phyloP scores from a whole-genome alignment of 2,113 vertebrate species.

The Recurvirostra avosetta region DNA sequence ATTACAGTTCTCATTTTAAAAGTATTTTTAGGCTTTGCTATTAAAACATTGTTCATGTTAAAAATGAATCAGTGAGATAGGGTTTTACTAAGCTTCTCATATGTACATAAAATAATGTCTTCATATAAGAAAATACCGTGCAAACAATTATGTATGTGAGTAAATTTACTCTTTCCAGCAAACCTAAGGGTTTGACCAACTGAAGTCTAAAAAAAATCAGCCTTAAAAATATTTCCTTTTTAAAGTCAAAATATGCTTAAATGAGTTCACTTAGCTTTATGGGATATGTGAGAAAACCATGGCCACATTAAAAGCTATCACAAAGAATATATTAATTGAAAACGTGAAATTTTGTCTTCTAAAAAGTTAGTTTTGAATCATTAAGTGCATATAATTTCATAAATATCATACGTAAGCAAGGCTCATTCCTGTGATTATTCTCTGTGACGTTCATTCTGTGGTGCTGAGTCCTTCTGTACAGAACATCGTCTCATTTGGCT shows the following conservation, averaged over 20 bases:
- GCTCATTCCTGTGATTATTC: not conserved
- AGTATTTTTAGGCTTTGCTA: not conserved
- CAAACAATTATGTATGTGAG: not conserved
- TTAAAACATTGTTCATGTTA: not conserved
- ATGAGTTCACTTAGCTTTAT: slow-evolving; percentile 10
- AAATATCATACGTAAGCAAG: not conserved
- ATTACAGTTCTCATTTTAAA: slow-evolving; percentile 6
- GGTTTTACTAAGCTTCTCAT: not conserved
- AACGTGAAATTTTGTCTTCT: slow-evolving; percentile 15
- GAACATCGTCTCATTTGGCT: not conserved
- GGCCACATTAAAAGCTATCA: not conserved
- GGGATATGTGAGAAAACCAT: not conserved
- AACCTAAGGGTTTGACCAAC: not conserved
- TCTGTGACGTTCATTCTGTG: not conserved
- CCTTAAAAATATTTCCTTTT: slow-evolving; percentile 20
- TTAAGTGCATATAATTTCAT: not conserved
- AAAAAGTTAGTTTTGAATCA: slow-evolving; percentile 34
- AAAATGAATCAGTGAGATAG: not conserved
- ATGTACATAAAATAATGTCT: not conserved
- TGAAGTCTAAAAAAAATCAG: slow-evolving; percentile 4
- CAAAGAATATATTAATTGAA: slow-evolving; percentile 23
- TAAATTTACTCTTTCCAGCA: not conserved
- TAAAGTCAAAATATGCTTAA: slow-evolving; percentile 2
- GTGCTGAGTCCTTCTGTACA: not conserved
- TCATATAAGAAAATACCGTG: not conserved